Base-by-base conservation (phyloP, 2,888 invertebrate species). In the Mimachlamys varia region DNA sequence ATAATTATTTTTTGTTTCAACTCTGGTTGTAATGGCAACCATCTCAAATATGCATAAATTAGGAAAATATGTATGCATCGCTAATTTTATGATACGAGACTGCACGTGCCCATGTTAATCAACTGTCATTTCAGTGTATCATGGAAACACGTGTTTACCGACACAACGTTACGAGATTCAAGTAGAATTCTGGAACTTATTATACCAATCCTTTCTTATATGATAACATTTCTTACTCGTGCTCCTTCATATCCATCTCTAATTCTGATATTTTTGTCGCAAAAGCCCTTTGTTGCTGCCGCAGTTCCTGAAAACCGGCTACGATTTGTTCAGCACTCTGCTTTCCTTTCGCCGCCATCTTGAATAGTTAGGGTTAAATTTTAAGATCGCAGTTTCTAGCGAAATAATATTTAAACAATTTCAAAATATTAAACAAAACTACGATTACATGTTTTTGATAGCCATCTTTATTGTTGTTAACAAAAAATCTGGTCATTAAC, bases 161-260 rank as follows among this genome's bases (percentile, higher is more conserved):
- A 27, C 76, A 50, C 50, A 33, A 33, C 27, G 27, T 2, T 76
- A 10, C 58, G 76, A 33, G 22, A 76, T 33, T 76, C 33, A 33
- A 33, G 33, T 76, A 33, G 27, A 76, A 12, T 76, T 33, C 12
- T 19, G 27, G 76, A 27, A 13, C 7, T 33, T 58, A 10, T 58
- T 58, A 19, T n/a, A 22, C 58, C 7, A 58, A 58, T 53, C 58
- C 13, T n/a, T 19, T 15, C 15, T 33, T 76, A 33, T 13, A 27
- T 10, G 27, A 15, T 27, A 76, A 22, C n/a, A 90, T 38, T n/a
- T 92, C 95, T 94, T 97, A 99, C 99, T 98, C 99, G 97, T 99
- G 99, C 97, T 99, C 99, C 96, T 98, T 99, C 92, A 98, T 97
- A 97, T 99, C 99, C 97, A 98, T 98, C 97, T 99, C 99, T 95